Base-by-base conservation (phyloP, 2,888 invertebrate genomes). In the Ferdinandea cuprea region DNA sequence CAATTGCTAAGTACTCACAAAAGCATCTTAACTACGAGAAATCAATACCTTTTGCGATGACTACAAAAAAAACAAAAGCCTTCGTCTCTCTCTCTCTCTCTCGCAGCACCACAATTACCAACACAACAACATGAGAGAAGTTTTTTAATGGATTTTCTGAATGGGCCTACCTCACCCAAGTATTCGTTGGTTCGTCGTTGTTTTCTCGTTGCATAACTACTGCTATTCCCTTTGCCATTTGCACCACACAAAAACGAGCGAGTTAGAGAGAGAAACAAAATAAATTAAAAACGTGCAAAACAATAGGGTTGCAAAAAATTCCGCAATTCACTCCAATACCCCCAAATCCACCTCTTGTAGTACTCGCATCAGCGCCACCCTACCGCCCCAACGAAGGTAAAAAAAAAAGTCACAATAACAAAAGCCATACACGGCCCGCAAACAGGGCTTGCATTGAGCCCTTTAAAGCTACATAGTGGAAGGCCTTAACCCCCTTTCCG, bases 401-500 rank as follows among this genome's bases (percentile, higher is more conserved):
- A 19, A 21, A 50, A 48, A 19, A 30, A 19, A 46, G 25, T 25
- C 5, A 46, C 19, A 19, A 40, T 4, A 68, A 28, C 13, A 21
- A 48, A 46, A 69, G 13, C 37, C 35, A 65, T 5, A 42, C 5
- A 19, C 6, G 59, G 37, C 8, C 28, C 15, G 28, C 37, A 32
- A 17, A 74, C 72, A 30, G 42, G 35, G 15, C 19, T 44, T 65
- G 30, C 52, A 65, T 52, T 72, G 42, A 59, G 25, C 46, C 52
- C 44, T 30, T 25, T 30, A 42, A 78, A 65, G 65, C 59, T 35
- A n/a, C n/a, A n/a, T n/a, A n/a, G n/a, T n/a, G 35, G 17, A 46
- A 78, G 78, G 78, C 78, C 78, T 78, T 78, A 78, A 78, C 78
- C 78, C 72, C 52, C 50, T 78, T 78, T 68, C 19, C 4, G n/a